A percentile compares a stretch with the other conserved stretches of the same genome.
phyloP scores from a whole-genome alignment of 2,888 invertebrate species.

The Acheta domesticus region DNA sequence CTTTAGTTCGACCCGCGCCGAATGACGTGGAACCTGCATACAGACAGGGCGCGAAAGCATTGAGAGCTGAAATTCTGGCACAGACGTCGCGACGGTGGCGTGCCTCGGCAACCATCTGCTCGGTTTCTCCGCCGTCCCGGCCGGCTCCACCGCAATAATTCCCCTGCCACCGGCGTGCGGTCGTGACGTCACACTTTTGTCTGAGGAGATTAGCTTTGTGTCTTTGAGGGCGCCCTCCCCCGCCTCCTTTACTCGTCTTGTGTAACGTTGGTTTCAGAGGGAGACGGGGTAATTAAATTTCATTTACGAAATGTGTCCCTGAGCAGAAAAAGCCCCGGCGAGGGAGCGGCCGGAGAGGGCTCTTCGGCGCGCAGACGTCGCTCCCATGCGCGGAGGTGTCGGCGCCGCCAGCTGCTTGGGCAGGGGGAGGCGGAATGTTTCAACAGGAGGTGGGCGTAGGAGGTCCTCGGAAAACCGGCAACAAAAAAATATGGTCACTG shows the following conservation, averaged over 20 bases:
- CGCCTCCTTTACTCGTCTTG: not conserved
- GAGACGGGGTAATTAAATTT: constrained; percentile 18
- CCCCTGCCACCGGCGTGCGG: not conserved
- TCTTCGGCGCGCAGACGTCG: too few relatives aligned
- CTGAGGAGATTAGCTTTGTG: constrained; percentile 18
- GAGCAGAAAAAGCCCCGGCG: not conserved
- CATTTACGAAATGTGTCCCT: not conserved
- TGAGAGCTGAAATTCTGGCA: too few relatives aligned
- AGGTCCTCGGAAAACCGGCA: too few relatives aligned
- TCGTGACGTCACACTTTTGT: constrained; percentile 9
- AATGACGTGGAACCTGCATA: too few relatives aligned
- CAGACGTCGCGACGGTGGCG: too few relatives aligned
- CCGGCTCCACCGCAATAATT: not conserved
- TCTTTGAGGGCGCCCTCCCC: not conserved
- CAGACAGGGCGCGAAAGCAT: too few relatives aligned
- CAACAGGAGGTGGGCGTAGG: too few relatives aligned
- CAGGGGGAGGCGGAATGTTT: too few relatives aligned
- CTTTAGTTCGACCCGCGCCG: too few relatives aligned
- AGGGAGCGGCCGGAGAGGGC: not conserved
- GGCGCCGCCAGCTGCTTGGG: too few relatives aligned
- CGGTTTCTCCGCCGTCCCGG: not conserved
- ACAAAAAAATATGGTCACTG: too few relatives aligned
- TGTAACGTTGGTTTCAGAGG: constrained; percentile 10
- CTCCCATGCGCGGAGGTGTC: too few relatives aligned
- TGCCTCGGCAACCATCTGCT: not conserved